phyloP scores from a whole-genome alignment of 1,140 invertebrate species.

The Neocloeon triangulifer region DNA sequence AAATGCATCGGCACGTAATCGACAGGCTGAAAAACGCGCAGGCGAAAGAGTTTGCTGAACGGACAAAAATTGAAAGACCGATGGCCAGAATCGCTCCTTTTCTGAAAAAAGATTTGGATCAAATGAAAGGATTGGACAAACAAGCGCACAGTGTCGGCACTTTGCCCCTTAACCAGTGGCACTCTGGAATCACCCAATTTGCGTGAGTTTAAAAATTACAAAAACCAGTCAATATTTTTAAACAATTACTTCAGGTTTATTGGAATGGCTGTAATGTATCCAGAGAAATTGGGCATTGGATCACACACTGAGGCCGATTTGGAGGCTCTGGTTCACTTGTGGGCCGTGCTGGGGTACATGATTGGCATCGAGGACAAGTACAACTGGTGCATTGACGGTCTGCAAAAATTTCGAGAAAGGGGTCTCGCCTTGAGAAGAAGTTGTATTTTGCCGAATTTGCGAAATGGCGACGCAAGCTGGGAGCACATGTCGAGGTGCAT shows the following conservation, averaged over 20 bases:
- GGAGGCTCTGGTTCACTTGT: conserved; percentile 22
- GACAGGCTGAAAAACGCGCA: conserved; percentile 11
- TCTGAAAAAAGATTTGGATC: no score
- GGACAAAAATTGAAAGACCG: conserved; percentile 5
- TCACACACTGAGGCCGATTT: conserved; percentile 13
- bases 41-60: conserved; percentile 11
- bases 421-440: conserved; percentile 16
- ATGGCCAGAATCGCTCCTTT: no score
- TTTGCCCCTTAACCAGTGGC: conserved; percentile 42
- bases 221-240: no score
- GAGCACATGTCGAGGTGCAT: conserved; percentile 22
- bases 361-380: conserved; percentile 23
- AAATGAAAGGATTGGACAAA: no score
- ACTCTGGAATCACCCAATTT: conserved; percentile 65
- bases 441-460: conserved; percentile 18
- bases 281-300: conserved; percentile 23
- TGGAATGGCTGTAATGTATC: conserved; percentile 42
- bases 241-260: no score
- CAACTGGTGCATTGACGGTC: conserved; percentile 27
- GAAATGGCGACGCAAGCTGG: conserved; percentile 15
- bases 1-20: conserved; percentile 18
- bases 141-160: conserved; percentile 37
- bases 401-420: conserved; percentile 18
- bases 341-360: conserved; percentile 21
- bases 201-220: no score